Conservation (phyloP, 2,797 vertebrate genomes). For the Molossus molossus region DNA sequence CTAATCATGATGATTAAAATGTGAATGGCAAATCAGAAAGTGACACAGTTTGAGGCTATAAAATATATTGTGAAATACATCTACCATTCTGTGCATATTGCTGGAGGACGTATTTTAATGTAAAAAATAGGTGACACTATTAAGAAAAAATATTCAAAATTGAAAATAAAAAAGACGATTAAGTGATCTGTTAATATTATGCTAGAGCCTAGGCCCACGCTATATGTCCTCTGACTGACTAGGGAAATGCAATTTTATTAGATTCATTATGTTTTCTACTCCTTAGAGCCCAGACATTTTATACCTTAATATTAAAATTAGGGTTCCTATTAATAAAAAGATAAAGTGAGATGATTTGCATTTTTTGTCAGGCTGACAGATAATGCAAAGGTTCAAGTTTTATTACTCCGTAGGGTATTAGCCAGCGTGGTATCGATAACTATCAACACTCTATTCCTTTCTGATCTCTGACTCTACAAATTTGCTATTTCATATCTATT, state of each 20-base stretch:
- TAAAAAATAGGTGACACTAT: neutral
- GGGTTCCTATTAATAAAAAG: neutral
- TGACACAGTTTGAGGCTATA: neutral
- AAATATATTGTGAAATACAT: neutral
- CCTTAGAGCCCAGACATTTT: neutral
- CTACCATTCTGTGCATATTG: fast-evolving
- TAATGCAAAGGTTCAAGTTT: neutral
- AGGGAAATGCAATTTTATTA: neutral
- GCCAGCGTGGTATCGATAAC: neutral
- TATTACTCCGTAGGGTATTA: neutral
- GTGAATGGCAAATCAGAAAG: conserved; percentile 63
- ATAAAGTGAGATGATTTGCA: neutral
- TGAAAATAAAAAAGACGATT: neutral
- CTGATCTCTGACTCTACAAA: neutral
- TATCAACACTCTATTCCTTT: neutral
- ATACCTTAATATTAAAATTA: neutral
- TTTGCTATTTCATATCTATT: neutral
- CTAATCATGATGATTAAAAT: conserved; percentile 6
- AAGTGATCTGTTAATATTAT: neutral
- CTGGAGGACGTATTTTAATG: conserved; percentile 27
- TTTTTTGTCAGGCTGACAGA: neutral
- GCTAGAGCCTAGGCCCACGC: neutral
- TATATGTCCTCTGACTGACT: neutral
- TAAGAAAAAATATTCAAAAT: neutral
- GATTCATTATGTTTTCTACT: neutral